Conservation (phyloP, 2,797 vertebrate genomes). For the Xiphorhynchus erythropygius region DNA sequence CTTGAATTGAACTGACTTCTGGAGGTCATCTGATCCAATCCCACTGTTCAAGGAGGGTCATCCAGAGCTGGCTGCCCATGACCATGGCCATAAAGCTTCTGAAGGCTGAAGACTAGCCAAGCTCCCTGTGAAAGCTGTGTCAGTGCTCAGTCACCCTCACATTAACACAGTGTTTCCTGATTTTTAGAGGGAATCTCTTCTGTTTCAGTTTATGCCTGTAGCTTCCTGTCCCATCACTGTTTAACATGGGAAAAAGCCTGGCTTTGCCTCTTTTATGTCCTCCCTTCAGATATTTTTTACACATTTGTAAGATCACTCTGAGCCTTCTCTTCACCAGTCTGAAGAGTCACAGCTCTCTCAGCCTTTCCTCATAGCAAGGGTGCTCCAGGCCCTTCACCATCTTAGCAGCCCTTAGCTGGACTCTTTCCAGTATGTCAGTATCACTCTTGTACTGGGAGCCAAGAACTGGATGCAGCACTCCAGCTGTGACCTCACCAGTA, state of each 20-base stretch:
- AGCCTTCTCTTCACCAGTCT: background rate
- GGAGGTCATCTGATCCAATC: background rate
- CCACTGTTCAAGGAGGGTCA: background rate
- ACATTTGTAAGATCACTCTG: no score
- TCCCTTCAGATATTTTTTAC: background rate
- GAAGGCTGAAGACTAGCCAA: rapidly evolving
- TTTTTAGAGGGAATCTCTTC: background rate
- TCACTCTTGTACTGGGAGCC: background rate
- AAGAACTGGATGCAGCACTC: background rate
- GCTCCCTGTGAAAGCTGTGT: background rate
- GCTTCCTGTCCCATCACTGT: background rate
- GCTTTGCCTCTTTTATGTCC: background rate
- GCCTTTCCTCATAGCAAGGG: rapidly evolving
- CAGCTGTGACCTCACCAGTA: background rate
- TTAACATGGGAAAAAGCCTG: rapidly evolving
- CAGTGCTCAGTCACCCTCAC: background rate
- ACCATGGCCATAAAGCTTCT: rapidly evolving
- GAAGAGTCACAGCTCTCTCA: background rate
- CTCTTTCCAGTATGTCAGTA: background rate
- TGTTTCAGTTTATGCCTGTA: background rate
- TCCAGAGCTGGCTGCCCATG: background rate
- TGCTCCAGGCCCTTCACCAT: background rate
- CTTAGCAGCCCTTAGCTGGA: background rate
- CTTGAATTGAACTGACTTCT: background rate
- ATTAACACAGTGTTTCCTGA: background rate